These are phyloP conservation scores for Sphinx pinastri DNA, from an alignment of 2,888 invertebrate genomes.

Conservation along the genomic window DNA sequence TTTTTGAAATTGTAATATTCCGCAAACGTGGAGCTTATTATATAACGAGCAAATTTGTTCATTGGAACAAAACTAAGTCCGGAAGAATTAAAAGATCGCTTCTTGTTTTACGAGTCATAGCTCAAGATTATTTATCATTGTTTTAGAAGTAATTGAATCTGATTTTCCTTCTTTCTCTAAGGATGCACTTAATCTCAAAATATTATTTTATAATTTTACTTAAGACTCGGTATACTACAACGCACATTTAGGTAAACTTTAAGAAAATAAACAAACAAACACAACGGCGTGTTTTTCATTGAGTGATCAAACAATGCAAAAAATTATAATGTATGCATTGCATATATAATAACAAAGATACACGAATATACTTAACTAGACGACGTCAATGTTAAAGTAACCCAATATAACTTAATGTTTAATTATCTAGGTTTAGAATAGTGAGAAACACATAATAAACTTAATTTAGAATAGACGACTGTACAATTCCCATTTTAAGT, in stretches of 20 bases:
- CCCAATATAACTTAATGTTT: neutral
- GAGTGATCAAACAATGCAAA: neutral
- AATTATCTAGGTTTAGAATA: neutral
- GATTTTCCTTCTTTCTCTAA: neutral
- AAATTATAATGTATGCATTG: neutral
- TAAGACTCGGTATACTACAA: neutral
- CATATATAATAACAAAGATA: neutral
- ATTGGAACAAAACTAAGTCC: neutral
- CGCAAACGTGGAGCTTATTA: neutral
- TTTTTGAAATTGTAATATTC: slow-evolving; percentile 12
- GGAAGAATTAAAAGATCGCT: neutral
- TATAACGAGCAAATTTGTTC: slow-evolving; percentile 17
- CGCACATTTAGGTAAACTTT: neutral
- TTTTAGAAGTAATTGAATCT: neutral
- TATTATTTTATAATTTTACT: neutral
- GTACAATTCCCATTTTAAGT: no score
- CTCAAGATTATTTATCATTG: neutral
- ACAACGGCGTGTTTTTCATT: neutral
- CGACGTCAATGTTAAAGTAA: neutral
- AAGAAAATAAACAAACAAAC: neutral
- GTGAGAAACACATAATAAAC: no score
- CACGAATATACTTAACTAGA: neutral
- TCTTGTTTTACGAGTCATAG: neutral
- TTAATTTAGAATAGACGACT: no score
- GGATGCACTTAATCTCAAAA: no score